Conservation (phyloP, 2,797 vertebrate species). For the Coranthus polyacanthus region DNA sequence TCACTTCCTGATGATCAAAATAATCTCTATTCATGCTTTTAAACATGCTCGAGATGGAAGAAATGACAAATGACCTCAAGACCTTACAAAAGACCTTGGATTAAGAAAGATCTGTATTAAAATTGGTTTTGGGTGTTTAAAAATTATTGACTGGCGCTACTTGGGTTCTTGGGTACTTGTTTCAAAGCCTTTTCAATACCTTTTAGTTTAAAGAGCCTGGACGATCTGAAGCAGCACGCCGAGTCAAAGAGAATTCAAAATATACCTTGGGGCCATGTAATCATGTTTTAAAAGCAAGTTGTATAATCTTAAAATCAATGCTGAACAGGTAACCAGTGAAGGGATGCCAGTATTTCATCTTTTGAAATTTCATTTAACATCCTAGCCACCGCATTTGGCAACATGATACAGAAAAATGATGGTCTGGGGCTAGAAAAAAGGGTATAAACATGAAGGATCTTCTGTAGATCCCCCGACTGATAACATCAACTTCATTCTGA, state of each 20-base stretch:
- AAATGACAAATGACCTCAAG: neutral
- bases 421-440: slow-evolving; percentile 12
- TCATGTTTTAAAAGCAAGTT: slow-evolving; percentile 49
- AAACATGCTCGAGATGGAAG: too few relatives aligned
- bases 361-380: slow-evolving; percentile 17
- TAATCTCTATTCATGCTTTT: too few relatives aligned
- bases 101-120: neutral
- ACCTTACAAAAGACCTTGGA: slow-evolving; percentile 3
- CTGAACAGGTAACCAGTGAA: slow-evolving; percentile 51
- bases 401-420: slow-evolving; percentile 2
- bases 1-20: slow-evolving; percentile 5
- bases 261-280: slow-evolving; percentile 24
- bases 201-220: slow-evolving; percentile 26
- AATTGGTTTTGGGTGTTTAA: slow-evolving; percentile 17
- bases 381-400: slow-evolving; percentile 20
- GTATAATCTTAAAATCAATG: slow-evolving; percentile 48
- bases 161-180: slow-evolving; percentile 28
- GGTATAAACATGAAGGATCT: neutral
- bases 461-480: neutral
- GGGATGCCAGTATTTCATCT: slow-evolving; percentile 31
- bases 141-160: slow-evolving; percentile 8
- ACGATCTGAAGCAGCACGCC: slow-evolving; percentile 30
- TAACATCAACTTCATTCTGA: slow-evolving; percentile 9
- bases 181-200: slow-evolving; percentile 43
- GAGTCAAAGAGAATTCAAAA: slow-evolving; percentile 62